Conservation (phyloP, 2,888 invertebrate genomes). For the Oxytorus armatus region DNA sequence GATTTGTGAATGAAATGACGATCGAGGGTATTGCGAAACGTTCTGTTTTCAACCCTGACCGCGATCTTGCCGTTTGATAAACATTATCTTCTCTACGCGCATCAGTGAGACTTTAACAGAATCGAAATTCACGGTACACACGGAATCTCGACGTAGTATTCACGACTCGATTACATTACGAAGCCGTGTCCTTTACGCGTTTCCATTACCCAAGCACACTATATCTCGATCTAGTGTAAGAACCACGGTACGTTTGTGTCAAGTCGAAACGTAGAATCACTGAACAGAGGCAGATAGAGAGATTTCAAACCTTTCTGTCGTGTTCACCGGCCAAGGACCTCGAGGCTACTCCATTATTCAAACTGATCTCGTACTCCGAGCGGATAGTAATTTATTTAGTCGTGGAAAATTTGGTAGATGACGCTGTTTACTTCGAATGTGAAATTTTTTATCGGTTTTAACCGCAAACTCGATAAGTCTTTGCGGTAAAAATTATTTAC, state of each 20-base stretch:
- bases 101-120: not conserved
- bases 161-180: not conserved
- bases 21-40: not conserved
- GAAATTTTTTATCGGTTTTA: not conserved
- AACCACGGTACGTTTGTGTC: conserved; percentile 18
- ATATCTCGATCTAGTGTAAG: not conserved
- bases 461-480: not conserved
- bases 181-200: not conserved
- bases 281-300: conserved; percentile 24
- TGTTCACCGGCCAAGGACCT: conserved; percentile 27
- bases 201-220: not conserved
- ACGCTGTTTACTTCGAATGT: not conserved
- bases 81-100: not conserved
- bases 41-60: not conserved
- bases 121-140: not conserved
- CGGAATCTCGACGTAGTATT: not conserved
- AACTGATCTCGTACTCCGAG: conserved; percentile 19
- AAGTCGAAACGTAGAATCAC: conserved; percentile 36
- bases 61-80: not conserved
- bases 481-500: not conserved
- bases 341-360: conserved; percentile 53
- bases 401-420: conserved; percentile 27
- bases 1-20: not conserved
- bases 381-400: conserved; percentile 56
- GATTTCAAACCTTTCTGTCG: conserved; percentile 18